Conservation (phyloP, 2,888 invertebrate species). For the Muschampia plurimacula region DNA sequence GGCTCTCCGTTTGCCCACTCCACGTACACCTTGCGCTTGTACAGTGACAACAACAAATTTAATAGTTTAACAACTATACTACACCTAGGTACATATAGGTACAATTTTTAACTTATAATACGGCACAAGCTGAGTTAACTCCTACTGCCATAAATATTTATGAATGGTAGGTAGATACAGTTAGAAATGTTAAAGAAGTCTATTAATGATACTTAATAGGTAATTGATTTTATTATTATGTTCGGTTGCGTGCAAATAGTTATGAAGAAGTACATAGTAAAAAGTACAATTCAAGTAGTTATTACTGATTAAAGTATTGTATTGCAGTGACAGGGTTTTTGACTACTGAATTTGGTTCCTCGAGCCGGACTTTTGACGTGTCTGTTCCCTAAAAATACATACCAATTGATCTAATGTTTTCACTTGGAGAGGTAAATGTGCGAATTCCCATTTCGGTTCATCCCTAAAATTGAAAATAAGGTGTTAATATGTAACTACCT, state of each 20-base stretch:
- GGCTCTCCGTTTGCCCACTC: constrained; percentile 92
- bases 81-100: background rate
- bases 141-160: no score
- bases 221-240: no score
- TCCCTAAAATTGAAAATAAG: constrained; percentile 80
- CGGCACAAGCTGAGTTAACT: no score
- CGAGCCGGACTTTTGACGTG: background rate
- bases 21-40: constrained; percentile 88
- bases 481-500: background rate
- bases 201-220: no score
- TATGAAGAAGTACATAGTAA: no score
- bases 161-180: no score
- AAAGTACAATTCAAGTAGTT: no score
- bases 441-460: constrained; percentile 93
- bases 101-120: no score
- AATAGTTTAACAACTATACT: background rate
- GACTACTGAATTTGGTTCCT: background rate
- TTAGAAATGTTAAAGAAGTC: no score
- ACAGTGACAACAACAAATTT: background rate
- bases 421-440: constrained; percentile 93
- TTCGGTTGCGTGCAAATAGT: no score
- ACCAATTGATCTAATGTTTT: constrained; percentile 94
- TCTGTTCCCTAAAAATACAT: constrained; percentile 53
- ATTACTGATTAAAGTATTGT: no score
- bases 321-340: no score